Percentiles rank a stretch among this genome's conserved stretches.
Conservation (phyloP, 2,113 vertebrate genomes). For the Aythya baeri region DNA sequence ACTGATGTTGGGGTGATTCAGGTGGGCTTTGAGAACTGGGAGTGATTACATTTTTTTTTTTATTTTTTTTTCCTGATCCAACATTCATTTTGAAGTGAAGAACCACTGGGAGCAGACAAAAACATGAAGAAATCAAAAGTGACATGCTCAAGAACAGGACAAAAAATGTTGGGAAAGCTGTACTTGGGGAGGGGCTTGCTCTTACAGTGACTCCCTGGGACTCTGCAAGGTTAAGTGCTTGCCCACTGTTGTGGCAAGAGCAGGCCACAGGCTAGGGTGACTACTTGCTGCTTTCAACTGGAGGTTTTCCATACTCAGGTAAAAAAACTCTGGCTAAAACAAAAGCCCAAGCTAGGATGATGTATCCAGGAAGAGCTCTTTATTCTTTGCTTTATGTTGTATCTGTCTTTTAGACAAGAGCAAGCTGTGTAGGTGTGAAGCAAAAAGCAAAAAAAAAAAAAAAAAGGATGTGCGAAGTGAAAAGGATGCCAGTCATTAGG, state of each 20-base stretch:
- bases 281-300: not conserved
- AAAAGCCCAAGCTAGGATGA: not conserved
- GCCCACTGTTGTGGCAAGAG: not conserved
- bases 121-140: not conserved
- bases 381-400: not conserved
- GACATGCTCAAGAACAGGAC: not conserved
- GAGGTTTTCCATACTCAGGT: not conserved
- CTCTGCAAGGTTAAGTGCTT: not conserved
- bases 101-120: not conserved
- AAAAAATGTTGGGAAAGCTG: not conserved
- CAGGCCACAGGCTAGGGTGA: not conserved
- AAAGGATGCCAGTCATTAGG: not conserved
- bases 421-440: not conserved
- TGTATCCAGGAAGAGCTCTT: rapidly evolving
- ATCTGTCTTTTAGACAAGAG: not conserved
- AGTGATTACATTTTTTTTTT: not conserved
- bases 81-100: not conserved
- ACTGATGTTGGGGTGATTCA: constrained; percentile 35
- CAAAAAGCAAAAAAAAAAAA: not conserved
- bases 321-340: not conserved
- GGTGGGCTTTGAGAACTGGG: constrained; percentile 9
- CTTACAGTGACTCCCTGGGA: not conserved
- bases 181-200: not conserved
- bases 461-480: not conserved
- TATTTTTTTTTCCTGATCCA: not conserved